Conservation (phyloP, 2,113 vertebrate genomes). For the Xenus cinereus region DNA sequence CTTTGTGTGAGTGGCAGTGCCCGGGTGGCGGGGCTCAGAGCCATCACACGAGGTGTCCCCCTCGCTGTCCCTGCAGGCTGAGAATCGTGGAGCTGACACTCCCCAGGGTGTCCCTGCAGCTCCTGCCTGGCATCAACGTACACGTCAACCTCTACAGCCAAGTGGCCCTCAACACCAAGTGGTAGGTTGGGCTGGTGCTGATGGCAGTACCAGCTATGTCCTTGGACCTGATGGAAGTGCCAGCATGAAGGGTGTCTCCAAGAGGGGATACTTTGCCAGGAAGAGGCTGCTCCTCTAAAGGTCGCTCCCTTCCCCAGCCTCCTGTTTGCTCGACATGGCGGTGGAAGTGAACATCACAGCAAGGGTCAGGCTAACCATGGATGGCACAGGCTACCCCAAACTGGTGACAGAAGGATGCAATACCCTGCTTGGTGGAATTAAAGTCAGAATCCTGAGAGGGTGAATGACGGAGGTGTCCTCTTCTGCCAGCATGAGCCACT, state of each 20-base stretch:
- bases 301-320: neutral
- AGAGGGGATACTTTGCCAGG: neutral
- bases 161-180: slow-evolving; percentile 55
- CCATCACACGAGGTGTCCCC: rapidly evolving
- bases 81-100: slow-evolving; percentile 51
- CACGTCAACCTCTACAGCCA: slow-evolving; percentile 54
- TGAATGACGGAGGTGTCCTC: neutral
- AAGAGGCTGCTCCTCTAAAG: neutral
- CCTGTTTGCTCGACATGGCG: slow-evolving; percentile 47
- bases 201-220: neutral
- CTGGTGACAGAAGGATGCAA: slow-evolving; percentile 65
- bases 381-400: slow-evolving; percentile 16
- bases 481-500: neutral
- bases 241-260: rapidly evolving
- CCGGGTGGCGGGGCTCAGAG: rapidly evolving
- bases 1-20: neutral
- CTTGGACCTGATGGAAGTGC: rapidly evolving
- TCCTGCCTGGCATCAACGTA: slow-evolving; percentile 51
- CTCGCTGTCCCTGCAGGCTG: neutral
- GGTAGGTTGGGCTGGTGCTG: neutral
- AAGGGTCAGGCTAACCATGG: slow-evolving; percentile 68
- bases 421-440: slow-evolving; percentile 58
- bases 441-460: slow-evolving; percentile 65
- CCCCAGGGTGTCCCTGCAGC: slow-evolving; percentile 55
- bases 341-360: slow-evolving; percentile 72